Percentiles rank a stretch among this genome's conserved stretches.
Conservation (phyloP, 2,113 vertebrate genomes). For the Suncus etruscus region DNA sequence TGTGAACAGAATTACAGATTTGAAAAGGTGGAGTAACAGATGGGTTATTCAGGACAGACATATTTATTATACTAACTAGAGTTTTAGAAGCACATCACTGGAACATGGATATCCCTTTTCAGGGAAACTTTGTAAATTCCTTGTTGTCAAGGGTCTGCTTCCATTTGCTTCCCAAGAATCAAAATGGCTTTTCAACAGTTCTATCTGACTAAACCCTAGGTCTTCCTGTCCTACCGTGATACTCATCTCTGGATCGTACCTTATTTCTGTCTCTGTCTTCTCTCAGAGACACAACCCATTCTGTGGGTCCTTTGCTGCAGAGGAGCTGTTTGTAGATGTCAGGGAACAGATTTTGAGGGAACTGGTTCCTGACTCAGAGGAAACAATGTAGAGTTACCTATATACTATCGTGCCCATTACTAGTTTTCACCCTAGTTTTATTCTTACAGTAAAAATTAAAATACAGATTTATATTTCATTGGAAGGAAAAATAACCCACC, state of each 20-base stretch:
- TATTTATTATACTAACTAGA: conserved; percentile 42
- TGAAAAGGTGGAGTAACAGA: conserved; percentile 59
- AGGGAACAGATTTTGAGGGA: neutral
- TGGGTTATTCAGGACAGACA: conserved; percentile 50
- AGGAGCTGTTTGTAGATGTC: neutral
- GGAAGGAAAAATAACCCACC: neutral
- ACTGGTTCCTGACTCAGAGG: neutral
- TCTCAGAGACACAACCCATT: too few relatives aligned
- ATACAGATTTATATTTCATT: neutral
- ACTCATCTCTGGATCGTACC: too few relatives aligned
- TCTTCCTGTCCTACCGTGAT: neutral
- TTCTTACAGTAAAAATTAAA: too few relatives aligned
- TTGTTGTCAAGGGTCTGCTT: neutral
- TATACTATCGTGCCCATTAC: neutral
- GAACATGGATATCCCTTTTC: neutral
- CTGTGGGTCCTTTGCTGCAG: neutral
- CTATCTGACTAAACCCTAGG: neutral
- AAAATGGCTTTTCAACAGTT: neutral
- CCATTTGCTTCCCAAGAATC: neutral
- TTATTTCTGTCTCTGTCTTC: neutral
- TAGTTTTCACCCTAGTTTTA: too few relatives aligned
- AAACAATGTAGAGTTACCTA: neutral
- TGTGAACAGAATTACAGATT: conserved; percentile 61
- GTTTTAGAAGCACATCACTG: conserved; percentile 13
- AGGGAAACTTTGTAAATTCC: neutral